Base-by-base conservation (phyloP, 1,140 invertebrate species). In the Cyrtorhinus lividipennis region DNA sequence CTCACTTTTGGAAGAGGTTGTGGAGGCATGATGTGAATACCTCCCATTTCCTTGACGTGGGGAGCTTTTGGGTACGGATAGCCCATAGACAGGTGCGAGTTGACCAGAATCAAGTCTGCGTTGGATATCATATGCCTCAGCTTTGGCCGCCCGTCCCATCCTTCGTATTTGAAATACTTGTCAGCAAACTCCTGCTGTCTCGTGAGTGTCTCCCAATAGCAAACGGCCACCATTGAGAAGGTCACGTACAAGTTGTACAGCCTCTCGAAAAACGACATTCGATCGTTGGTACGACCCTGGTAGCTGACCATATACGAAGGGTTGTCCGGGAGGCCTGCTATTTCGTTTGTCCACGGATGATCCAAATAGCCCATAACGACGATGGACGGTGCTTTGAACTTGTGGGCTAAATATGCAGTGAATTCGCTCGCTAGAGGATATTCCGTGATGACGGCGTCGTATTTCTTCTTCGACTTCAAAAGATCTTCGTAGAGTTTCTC, bases 31-130 rank as follows among this genome's bases (percentile, higher is more conserved):
- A 72, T 65, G 56, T 74, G 70, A 30, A 74, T 66, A 8, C 72
- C 71, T 20, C 68, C 71, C n/a, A 73, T 66, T 61, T 70, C 66
- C 38, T 71, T 73, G 0, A 71, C 68, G 15, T 73, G 71, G 1
- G 69, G 65, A 18, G 69, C 46, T n/a, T 70, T 64, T 0, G 75
- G 75, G 23, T 2, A 5, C 3, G 64, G 23, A 53, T 66, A 64
- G 3, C 56, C 59, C 2, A 64, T 71, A 26, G 74, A 74, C 64
- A 77, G 73, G 20, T 74, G 72, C 25, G 66, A 65, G 57, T 74
- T 69, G 1, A 67, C 56, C 8, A 70, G 27, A 22, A 68, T 53
- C n/a, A 70, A n/a, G 1, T 65, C 64, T 18, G 61, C 66, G 22
- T 68, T 63, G 18, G 59, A 48, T 18, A 65, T 46, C 64, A 70